Conservation (phyloP, 2,888 invertebrate genomes). For the Lamellibrachia columna region DNA sequence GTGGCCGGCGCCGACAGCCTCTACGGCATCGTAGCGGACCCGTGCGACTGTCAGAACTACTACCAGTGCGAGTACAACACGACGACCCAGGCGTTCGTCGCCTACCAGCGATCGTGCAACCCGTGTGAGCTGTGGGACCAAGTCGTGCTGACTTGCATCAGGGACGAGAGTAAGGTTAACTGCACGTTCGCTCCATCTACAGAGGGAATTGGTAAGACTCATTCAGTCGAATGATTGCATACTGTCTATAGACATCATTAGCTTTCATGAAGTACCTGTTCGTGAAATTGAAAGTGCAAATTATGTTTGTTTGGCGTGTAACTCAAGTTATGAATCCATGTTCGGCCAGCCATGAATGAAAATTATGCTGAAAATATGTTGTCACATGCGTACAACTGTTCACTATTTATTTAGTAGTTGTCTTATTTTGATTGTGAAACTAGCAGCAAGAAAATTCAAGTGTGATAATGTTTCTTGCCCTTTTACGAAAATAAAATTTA, state of each 20-base stretch:
- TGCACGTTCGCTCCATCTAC: neutral
- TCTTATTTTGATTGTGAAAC: too few species aligned
- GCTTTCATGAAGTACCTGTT: neutral
- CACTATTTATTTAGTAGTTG: too few species aligned
- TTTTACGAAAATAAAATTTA: too few species aligned
- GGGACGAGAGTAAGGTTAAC: neutral
- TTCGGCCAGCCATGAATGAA: too few species aligned
- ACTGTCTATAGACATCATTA: too few species aligned
- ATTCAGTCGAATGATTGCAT: neutral
- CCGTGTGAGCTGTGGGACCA: conserved; percentile 19
- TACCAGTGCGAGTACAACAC: conserved; percentile 20
- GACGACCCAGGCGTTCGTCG: neutral
- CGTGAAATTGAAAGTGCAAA: too few species aligned
- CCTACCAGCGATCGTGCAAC: neutral
- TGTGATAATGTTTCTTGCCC: too few species aligned
- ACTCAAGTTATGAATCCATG: too few species aligned
- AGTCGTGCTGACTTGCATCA: neutral
- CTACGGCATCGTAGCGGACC: neutral
- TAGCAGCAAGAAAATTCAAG: too few species aligned
- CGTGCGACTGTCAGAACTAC: conserved; percentile 22
- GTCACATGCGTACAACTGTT: too few species aligned
- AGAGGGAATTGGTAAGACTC: neutral
- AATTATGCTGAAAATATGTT: too few species aligned
- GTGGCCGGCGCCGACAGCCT: conserved; percentile 19
- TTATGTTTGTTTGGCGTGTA: too few species aligned